These are phyloP conservation scores for Desmodus rotundus DNA, from an alignment of 2,113 vertebrate species.

Conservation along the genomic window DNA sequence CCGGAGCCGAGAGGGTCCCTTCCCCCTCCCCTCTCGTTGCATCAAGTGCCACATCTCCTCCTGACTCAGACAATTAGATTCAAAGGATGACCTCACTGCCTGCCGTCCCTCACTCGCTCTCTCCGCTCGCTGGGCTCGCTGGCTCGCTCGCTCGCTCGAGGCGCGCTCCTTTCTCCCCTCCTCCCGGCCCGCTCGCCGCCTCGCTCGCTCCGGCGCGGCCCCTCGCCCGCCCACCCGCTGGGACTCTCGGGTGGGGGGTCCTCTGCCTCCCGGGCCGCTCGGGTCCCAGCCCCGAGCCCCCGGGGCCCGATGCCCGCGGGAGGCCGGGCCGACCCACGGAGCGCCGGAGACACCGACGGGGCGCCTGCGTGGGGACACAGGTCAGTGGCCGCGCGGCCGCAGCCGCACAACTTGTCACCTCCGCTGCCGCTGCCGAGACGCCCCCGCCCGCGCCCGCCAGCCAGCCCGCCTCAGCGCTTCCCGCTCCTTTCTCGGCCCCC, in stretches of 20 bases:
- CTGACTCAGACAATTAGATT: constrained; percentile 79
- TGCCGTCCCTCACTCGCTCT: constrained; percentile 72
- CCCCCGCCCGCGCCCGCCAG: constrained; percentile 41
- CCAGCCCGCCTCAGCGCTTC: constrained; percentile 63
- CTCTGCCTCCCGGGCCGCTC: background rate
- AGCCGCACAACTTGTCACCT: constrained; percentile 49
- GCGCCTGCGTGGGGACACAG: constrained; percentile 66
- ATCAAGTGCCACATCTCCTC: constrained; percentile 78
- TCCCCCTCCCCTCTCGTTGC: constrained; percentile 51
- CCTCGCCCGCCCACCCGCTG: background rate
- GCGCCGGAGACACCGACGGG: constrained; percentile 54
- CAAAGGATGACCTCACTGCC: constrained; percentile 78
- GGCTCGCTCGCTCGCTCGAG: constrained; percentile 11
- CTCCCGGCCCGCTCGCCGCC: constrained; percentile 41
- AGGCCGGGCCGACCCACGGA: constrained; percentile 36
- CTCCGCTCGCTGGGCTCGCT: constrained; percentile 37
- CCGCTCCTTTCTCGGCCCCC: constrained; percentile 67
- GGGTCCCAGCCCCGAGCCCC: background rate
- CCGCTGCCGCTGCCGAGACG: background rate
- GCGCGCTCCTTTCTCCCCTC: constrained; percentile 61
- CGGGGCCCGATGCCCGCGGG: constrained; percentile 58
- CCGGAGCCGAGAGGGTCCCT: constrained; percentile 46
- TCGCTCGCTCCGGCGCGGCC: background rate
- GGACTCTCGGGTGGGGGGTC: background rate
- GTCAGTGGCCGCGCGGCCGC: constrained; percentile 60